Conservation (phyloP, 2,113 vertebrate species). For the Channa argus region DNA sequence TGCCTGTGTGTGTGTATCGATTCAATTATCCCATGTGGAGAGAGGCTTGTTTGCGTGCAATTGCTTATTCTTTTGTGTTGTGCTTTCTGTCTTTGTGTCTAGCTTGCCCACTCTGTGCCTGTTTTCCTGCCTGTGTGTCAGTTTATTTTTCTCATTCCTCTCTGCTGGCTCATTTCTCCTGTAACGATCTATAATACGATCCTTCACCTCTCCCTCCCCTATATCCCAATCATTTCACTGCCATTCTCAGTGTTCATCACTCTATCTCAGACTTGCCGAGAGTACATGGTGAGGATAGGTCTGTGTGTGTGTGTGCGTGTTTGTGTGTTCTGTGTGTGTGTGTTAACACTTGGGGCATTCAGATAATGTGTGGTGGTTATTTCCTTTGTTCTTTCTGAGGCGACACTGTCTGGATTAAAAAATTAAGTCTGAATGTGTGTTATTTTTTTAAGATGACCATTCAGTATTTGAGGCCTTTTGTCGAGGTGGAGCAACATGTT, state of each 20-base stretch:
- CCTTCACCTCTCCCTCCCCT: conserved; percentile 29
- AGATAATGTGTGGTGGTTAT: conserved; percentile 38
- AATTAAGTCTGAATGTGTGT: conserved; percentile 22
- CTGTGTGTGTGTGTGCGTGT: no score
- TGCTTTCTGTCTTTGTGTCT: conserved; percentile 31
- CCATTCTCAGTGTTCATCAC: conserved; percentile 9
- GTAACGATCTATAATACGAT: conserved; percentile 20
- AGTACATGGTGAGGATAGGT: neutral
- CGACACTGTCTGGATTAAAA: conserved; percentile 30
- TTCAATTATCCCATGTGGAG: conserved; percentile 19
- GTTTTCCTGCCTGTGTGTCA: conserved; percentile 28
- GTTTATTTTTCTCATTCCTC: conserved; percentile 6
- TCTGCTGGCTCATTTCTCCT: conserved; percentile 21
- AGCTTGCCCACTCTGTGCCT: conserved; percentile 12
- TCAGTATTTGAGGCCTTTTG: conserved; percentile 23
- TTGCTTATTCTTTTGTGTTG: conserved; percentile 55
- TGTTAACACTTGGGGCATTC: neutral
- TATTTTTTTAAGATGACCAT: neutral
- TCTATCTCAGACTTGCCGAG: neutral
- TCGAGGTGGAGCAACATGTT: conserved; percentile 27
- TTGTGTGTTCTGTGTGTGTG: neutral
- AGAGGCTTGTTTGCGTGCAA: conserved; percentile 13
- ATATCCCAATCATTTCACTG: neutral
- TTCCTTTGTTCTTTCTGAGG: conserved; percentile 58
- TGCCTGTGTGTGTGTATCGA: neutral